Evolutionary conservation across 2,113 vertebrate genomes (phyloP).

Genomic region (Clarias macrocephalus): DNA sequence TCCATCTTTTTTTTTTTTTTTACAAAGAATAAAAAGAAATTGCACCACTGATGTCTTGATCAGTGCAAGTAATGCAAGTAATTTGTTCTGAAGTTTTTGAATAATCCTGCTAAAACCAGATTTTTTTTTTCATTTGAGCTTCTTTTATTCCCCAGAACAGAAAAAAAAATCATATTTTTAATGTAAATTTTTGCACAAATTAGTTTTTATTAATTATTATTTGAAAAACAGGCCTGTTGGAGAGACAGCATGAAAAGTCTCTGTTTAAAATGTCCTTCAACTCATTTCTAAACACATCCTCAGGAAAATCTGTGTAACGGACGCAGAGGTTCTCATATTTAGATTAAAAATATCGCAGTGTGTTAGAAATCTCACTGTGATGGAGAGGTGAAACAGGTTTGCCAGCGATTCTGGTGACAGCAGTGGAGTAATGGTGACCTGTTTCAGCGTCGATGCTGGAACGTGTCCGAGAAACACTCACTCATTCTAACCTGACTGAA

Average conservation of each 20-base stretch:
- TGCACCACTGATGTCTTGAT: not conserved
- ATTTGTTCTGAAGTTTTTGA: not conserved
- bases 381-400: not conserved
- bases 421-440: not conserved
- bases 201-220: not conserved
- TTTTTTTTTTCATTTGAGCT: not conserved
- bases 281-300: not conserved
- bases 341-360: not conserved
- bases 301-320: not conserved
- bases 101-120: not conserved
- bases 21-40: not conserved
- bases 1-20: too few relatives aligned
- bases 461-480: not conserved
- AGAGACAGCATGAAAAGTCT: not conserved
- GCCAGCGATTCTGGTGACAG: not conserved
- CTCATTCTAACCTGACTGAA: not conserved
- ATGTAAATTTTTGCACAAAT: not conserved
- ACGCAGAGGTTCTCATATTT: not conserved
- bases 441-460: not conserved
- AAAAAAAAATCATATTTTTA: not conserved
- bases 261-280: not conserved
- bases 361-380: not conserved
- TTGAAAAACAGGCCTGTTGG: not conserved
- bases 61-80: not conserved
- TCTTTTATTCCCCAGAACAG: not conserved